Percentiles rank a stretch among this genome's conserved stretches.
These are phyloP conservation scores for Latrodectus elegans DNA, from an alignment of 2,888 invertebrate species.

Conservation along the genomic window DNA sequence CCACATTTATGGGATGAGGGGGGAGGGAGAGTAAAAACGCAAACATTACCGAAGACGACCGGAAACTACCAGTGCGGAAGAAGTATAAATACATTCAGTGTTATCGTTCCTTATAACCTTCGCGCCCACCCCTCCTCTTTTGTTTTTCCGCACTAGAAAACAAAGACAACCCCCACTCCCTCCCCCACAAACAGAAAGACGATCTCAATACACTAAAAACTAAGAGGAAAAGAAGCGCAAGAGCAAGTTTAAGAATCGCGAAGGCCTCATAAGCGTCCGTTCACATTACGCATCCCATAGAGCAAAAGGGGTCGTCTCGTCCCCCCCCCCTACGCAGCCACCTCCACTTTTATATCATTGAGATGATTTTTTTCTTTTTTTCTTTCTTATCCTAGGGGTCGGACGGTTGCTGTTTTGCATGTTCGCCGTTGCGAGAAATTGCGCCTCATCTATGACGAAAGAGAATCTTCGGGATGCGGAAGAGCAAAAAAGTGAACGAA, in stretches of 20 bases:
- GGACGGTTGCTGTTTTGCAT: slow-evolving; percentile 60
- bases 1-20: neutral
- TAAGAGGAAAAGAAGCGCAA: slow-evolving; percentile 9
- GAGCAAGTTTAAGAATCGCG: slow-evolving; percentile 47
- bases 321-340: neutral
- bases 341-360: neutral
- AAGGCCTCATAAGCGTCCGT: slow-evolving; percentile 63
- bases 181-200: slow-evolving; percentile 37
- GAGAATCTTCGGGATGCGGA: slow-evolving; percentile 39
- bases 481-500: slow-evolving; percentile 3
- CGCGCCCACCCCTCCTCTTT: slow-evolving; percentile 14
- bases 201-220: slow-evolving; percentile 25
- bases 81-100: slow-evolving; percentile 67
- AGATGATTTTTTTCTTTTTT: neutral
- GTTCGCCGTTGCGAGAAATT: slow-evolving; percentile 64
- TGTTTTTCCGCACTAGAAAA: slow-evolving; percentile 42
- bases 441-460: slow-evolving; percentile 60
- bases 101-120: slow-evolving; percentile 33
- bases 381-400: slow-evolving; percentile 12
- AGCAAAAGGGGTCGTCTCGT: slow-evolving; percentile 32
- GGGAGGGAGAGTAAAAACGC: slow-evolving; percentile 16
- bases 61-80: slow-evolving; percentile 58
- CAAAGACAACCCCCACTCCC: slow-evolving; percentile 26
- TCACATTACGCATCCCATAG: slow-evolving; percentile 66
- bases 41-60: slow-evolving; percentile 46